phyloP scores from a whole-genome alignment of 2,888 invertebrate species.

The Latrodectus hesperus region DNA sequence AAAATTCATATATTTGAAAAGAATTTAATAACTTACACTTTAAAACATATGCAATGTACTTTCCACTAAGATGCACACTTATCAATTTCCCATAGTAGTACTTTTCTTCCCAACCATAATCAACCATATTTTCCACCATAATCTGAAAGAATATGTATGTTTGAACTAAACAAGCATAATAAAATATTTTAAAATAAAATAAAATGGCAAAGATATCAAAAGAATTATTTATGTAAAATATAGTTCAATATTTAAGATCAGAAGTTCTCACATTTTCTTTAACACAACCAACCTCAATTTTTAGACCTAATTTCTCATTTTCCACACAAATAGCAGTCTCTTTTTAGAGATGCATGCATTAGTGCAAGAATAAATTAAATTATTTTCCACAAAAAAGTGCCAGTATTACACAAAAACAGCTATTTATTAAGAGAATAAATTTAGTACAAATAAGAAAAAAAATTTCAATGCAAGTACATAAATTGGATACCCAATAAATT shows the following conservation, averaged over 20 bases:
- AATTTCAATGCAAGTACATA: too few relatives aligned
- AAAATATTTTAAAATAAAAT: too few relatives aligned
- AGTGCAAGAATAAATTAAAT: too few relatives aligned
- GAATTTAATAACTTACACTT: constrained; percentile 81
- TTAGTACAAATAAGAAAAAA: too few relatives aligned
- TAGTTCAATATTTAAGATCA: not conserved
- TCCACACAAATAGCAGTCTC: too few relatives aligned
- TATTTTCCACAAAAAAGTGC: too few relatives aligned
- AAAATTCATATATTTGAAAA: not conserved
- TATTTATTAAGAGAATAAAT: too few relatives aligned
- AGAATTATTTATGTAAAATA: not conserved
- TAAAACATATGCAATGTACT: constrained; percentile 91
- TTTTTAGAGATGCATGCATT: too few relatives aligned
- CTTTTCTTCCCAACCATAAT: constrained; percentile 93
- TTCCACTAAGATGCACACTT: constrained; percentile 89
- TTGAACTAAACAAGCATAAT: not conserved
- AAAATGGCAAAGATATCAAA: too few relatives aligned
- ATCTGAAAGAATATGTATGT: constrained; percentile 78
- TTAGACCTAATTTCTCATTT: not conserved
- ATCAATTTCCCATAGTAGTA: constrained; percentile 91
- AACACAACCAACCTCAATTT: not conserved
- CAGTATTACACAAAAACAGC: too few relatives aligned
- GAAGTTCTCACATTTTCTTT: constrained; percentile 73
- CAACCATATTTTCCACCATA: constrained; percentile 90
- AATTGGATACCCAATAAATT: too few relatives aligned